A percentile compares a stretch with the other conserved stretches of the same genome.
Conservation (phyloP, 92 coral and sea anemone genomes). For the Phymanthus crucifer region DNA sequence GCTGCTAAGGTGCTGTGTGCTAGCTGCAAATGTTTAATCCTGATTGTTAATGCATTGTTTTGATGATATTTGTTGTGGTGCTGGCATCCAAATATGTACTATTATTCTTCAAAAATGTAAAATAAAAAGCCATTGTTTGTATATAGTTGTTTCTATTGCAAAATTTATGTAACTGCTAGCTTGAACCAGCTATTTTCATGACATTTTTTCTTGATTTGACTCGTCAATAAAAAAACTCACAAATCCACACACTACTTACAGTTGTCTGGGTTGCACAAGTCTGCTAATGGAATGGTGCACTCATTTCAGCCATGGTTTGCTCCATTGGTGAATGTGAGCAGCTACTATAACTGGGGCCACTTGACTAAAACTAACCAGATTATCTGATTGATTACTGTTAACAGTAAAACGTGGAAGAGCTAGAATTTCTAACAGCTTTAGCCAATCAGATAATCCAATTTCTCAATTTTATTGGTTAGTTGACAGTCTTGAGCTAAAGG, state of each 20-base stretch:
- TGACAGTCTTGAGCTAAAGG: no score
- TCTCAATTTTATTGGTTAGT: no score
- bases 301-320: no score
- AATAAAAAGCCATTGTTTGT: constrained; percentile 31
- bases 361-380: no score
- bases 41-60: constrained; percentile 5
- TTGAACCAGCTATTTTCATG: neutral
- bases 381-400: no score
- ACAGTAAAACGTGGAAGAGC: no score
- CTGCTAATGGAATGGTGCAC: no score
- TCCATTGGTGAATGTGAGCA: no score
- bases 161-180: neutral
- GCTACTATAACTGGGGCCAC: no score
- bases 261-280: neutral
- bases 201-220: neutral
- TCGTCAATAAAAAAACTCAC: neutral
- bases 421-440: no score
- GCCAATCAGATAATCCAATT: no score
- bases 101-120: constrained; percentile 27
- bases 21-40: neutral
- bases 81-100: constrained; percentile 43
- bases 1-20: neutral
- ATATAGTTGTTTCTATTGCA: neutral
- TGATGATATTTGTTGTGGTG: constrained; percentile 40
- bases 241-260: neutral